These are phyloP conservation scores for Anabacerthia variegaticeps DNA, from an alignment of 2,797 vertebrate genomes.

Conservation along the genomic window DNA sequence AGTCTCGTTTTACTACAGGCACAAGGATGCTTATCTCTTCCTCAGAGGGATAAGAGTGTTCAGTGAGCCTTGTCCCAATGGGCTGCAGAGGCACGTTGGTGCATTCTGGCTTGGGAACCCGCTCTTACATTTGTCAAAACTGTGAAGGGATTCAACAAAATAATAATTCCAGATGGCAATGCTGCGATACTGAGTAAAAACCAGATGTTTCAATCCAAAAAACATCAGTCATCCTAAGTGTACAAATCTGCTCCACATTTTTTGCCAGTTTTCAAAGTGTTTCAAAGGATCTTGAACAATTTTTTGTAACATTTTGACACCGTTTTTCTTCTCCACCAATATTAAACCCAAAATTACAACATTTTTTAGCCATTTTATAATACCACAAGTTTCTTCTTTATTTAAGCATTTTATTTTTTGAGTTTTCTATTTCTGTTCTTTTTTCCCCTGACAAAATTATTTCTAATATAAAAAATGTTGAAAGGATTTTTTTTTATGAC, in stretches of 20 bases:
- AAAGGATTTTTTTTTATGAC: neutral
- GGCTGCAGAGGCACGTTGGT: neutral
- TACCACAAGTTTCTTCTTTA: neutral
- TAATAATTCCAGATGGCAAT: neutral
- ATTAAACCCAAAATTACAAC: neutral
- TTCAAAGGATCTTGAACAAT: neutral
- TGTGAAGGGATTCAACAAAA: neutral
- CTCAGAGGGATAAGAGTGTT: neutral
- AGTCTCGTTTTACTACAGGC: neutral
- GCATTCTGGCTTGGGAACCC: neutral
- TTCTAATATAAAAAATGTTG: neutral
- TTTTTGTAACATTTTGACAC: neutral
- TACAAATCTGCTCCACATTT: neutral
- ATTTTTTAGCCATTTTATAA: neutral
- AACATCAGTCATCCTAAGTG: neutral
- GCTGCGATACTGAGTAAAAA: neutral
- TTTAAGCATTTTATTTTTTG: neutral
- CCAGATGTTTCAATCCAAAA: neutral
- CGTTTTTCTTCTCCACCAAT: neutral
- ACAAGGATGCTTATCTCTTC: neutral
- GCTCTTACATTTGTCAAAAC: neutral
- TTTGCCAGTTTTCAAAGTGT: neutral
- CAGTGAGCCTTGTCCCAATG: neutral
- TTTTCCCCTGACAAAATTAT: neutral
- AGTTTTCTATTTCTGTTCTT: neutral